A percentile compares a stretch with the other conserved stretches of the same genome.
Evolutionary conservation across 1,140 invertebrate genomes (phyloP).

Genomic region (Frieseomelitta varia): DNA sequence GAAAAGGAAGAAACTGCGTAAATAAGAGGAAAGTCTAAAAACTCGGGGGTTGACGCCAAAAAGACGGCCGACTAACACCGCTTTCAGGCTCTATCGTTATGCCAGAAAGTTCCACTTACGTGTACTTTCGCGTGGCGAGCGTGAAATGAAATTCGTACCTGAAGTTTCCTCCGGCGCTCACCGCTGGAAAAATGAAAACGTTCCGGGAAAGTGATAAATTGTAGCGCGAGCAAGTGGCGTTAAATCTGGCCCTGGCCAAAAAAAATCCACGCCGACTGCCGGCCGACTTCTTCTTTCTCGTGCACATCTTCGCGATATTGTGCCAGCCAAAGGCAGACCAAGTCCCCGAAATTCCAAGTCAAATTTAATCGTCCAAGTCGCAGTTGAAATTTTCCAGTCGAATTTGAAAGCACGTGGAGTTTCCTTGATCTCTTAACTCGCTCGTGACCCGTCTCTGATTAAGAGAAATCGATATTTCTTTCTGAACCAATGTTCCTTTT

Average conservation of each 20-base stretch:
- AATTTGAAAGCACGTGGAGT: background rate
- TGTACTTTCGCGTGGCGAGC: conserved; percentile 7
- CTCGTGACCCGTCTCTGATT: too few species aligned
- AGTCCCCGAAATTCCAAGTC: background rate
- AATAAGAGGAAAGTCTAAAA: conserved; percentile 8
- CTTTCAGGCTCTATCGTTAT: conserved; percentile 15
- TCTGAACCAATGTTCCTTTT: too few species aligned
- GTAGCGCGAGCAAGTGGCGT: conserved; percentile 44
- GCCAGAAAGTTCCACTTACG: conserved; percentile 42
- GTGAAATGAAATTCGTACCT: conserved; percentile 48
- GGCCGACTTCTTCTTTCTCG: conserved; percentile 8
- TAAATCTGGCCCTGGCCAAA: conserved; percentile 33
- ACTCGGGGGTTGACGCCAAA: conserved; percentile 20
- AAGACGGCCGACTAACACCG: conserved; percentile 11
- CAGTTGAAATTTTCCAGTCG: background rate
- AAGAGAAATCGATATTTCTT: too few species aligned
- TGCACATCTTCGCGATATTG: background rate
- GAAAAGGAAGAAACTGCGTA: conserved; percentile 36
- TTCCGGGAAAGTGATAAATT: conserved; percentile 33
- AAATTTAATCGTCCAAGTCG: too few species aligned
- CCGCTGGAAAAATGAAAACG: conserved; percentile 44
- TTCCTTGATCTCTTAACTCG: too few species aligned
- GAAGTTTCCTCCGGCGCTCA: conserved; percentile 16
- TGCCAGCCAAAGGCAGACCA: background rate
- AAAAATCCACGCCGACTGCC: conserved; percentile 37